These are phyloP conservation scores for Battus philenor DNA, from an alignment of 1,140 invertebrate genomes.

Conservation along the genomic window DNA sequence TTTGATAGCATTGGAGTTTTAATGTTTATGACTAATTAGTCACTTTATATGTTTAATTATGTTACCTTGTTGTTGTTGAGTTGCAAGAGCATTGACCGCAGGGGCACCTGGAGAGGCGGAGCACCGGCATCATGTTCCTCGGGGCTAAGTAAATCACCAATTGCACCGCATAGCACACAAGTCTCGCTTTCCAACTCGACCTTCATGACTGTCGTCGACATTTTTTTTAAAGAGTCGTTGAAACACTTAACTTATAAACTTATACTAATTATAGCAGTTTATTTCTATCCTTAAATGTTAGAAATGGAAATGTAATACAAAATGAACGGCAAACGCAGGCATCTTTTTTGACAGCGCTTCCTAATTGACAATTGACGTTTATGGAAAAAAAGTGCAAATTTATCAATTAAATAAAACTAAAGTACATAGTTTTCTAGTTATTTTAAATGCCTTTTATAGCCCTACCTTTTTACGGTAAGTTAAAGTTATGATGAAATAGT, in stretches of 20 bases:
- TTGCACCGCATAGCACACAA: constrained; percentile 43
- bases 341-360: background rate
- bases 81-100: constrained; percentile 57
- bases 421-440: no score
- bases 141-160: constrained; percentile 43
- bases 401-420: background rate
- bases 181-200: constrained; percentile 40
- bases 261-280: background rate
- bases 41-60: background rate
- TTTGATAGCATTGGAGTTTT: no score
- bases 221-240: constrained; percentile 13
- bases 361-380: background rate
- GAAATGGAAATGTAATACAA: background rate
- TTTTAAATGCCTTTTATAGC: no score
- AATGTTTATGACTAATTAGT: no score
- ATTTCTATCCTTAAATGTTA: background rate
- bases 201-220: constrained; percentile 45
- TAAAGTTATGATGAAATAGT: no score
- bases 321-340: no score
- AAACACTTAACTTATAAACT: background rate
- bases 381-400: background rate
- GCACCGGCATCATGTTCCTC: constrained; percentile 55
- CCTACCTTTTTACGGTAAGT: no score
- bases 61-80: constrained; percentile 60
- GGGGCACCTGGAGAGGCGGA: constrained; percentile 36